Evolutionary conservation across 2,888 invertebrate species (phyloP).

Genomic region (Lepidochrysops patricia): DNA sequence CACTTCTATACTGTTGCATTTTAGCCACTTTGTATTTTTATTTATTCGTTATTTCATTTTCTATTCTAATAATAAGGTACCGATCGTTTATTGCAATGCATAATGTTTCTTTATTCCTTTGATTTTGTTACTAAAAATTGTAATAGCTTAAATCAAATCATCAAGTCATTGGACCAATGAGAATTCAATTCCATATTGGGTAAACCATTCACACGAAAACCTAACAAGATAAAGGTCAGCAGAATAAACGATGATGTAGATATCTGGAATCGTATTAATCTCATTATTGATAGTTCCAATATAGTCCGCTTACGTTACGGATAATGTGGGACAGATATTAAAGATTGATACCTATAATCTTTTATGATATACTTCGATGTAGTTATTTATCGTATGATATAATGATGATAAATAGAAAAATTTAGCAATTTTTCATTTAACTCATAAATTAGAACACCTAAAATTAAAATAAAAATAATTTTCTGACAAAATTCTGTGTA

Average conservation of each 20-base stretch:
- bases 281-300: conserved; percentile 2
- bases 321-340: not conserved
- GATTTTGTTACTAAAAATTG: too few species aligned
- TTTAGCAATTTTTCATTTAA: too few species aligned
- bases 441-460: too few species aligned
- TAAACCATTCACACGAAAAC: not conserved
- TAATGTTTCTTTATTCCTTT: too few species aligned
- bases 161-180: not conserved
- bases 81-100: too few species aligned
- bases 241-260: not conserved
- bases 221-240: not conserved
- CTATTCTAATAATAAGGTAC: too few species aligned
- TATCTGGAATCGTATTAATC: not conserved
- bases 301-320: not conserved
- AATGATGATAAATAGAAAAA: not conserved
- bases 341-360: not conserved
- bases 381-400: not conserved
- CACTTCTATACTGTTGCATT: too few species aligned
- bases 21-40: too few species aligned
- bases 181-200: not conserved
- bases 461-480: too few species aligned
- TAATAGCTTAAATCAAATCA: too few species aligned
- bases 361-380: not conserved
- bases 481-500: too few species aligned
- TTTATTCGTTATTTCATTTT: too few species aligned